Conservation (phyloP, 2,888 invertebrate species). For the Altica lythri region DNA sequence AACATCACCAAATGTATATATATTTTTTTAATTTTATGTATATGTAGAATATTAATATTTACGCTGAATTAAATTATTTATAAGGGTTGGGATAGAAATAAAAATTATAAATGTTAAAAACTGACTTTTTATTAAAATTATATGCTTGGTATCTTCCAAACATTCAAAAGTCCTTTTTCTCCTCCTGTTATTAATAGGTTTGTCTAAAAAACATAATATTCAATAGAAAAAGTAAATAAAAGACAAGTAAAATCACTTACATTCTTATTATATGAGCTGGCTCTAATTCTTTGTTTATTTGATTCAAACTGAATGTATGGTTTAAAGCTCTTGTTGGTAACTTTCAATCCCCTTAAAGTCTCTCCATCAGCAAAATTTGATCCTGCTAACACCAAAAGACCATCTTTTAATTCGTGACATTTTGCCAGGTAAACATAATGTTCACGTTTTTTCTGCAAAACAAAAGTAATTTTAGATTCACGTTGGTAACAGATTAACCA, state of each 20-base stretch:
- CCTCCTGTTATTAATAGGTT: slow-evolving; percentile 72
- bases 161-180: slow-evolving; percentile 69
- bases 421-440: slow-evolving; percentile 70
- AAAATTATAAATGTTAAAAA: slow-evolving; percentile 21
- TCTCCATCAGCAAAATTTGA: slow-evolving; percentile 67
- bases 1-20: slow-evolving; percentile 22
- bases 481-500: too few species aligned
- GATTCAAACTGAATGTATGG: slow-evolving; percentile 63
- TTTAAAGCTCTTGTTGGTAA: slow-evolving; percentile 58
- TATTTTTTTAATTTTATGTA: slow-evolving; percentile 25
- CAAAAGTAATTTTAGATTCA: too few species aligned
- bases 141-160: slow-evolving; percentile 63
- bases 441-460: too few species aligned
- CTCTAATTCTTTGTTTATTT: slow-evolving; percentile 75
- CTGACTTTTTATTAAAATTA: slow-evolving; percentile 8
- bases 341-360: slow-evolving; percentile 59
- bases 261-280: slow-evolving; percentile 67
- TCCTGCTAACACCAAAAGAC: slow-evolving; percentile 67
- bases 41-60: slow-evolving; percentile 28
- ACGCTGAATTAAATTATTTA: slow-evolving; percentile 16
- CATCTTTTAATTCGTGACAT: slow-evolving; percentile 59
- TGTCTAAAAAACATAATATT: slow-evolving; percentile 56
- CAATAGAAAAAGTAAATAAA: slow-evolving; percentile 3
- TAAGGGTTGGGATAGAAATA: slow-evolving; percentile 28
- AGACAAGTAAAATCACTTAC: slow-evolving; percentile 58